Conservation (phyloP, 2,797 vertebrate species). For the Melanogrammus aeglefinus region DNA sequence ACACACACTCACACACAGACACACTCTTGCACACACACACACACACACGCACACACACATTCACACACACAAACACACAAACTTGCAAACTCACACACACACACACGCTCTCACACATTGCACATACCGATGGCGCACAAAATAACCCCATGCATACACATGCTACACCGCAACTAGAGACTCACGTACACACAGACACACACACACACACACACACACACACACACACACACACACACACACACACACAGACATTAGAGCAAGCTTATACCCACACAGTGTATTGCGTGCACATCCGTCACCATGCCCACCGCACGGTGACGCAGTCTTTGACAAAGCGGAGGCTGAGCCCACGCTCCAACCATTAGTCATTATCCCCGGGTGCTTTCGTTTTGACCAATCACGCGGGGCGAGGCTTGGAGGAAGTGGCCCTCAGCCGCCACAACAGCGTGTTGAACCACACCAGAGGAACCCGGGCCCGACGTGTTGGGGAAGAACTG, state of each 20-base stretch:
- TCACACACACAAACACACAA: too few relatives aligned
- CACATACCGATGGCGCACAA: background rate
- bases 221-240: background rate
- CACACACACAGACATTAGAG: background rate
- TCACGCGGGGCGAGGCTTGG: conserved; percentile 37
- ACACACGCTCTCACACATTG: background rate
- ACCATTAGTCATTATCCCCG: conserved; percentile 44
- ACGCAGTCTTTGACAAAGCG: conserved; percentile 32
- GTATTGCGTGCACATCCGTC: background rate
- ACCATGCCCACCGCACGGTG: background rate
- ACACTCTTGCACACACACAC: too few relatives aligned
- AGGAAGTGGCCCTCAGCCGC: too few relatives aligned
- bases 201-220: background rate
- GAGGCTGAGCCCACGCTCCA: conserved; percentile 32
- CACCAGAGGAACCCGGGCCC: conserved; percentile 42
- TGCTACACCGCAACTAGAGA: background rate
- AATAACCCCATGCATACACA: background rate
- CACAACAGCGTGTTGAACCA: too few relatives aligned
- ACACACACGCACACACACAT: too few relatives aligned
- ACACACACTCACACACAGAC: too few relatives aligned
- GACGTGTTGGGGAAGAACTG: conserved; percentile 62
- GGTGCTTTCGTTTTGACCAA: conserved; percentile 30
- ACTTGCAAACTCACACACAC: too few relatives aligned
- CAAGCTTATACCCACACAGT: background rate
- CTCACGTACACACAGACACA: background rate